Evolutionary conservation across 2,888 invertebrate genomes (phyloP).

Genomic region (Brenthis ino): DNA sequence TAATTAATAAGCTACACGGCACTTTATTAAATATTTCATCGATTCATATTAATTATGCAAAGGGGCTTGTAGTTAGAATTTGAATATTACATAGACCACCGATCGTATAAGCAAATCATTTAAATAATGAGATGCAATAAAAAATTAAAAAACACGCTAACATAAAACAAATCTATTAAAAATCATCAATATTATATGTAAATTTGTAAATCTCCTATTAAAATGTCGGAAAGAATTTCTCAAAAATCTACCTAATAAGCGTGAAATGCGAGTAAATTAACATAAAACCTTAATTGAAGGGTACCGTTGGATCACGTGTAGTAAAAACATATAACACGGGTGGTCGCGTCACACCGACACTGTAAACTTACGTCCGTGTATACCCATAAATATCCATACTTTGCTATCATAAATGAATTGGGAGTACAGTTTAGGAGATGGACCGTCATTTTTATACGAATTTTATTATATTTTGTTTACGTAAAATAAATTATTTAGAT

Average conservation of each 20-base stretch:
- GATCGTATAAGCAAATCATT: not conserved
- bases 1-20: too few relatives aligned
- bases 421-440: conserved; percentile 1
- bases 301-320: conserved; percentile 37
- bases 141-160: conserved; percentile 7
- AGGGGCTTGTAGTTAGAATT: not conserved
- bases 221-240: conserved; percentile 21
- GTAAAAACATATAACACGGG: conserved; percentile 44
- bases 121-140: conserved; percentile 9
- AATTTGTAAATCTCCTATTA: conserved; percentile 15
- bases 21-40: not conserved
- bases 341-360: conserved; percentile 43
- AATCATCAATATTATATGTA: not conserved
- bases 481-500: too few relatives aligned
- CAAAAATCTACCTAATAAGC: conserved; percentile 26
- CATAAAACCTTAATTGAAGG: conserved; percentile 32
- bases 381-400: conserved; percentile 66
- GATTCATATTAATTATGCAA: too few relatives aligned
- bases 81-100: not conserved
- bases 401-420: conserved; percentile 54
- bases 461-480: too few relatives aligned
- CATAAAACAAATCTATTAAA: not conserved
- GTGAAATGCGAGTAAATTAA: conserved; percentile 31
- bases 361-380: conserved; percentile 37
- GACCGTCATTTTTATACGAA: too few relatives aligned